Conservation (phyloP, 2,888 invertebrate species). For the Drosophila rubida region DNA sequence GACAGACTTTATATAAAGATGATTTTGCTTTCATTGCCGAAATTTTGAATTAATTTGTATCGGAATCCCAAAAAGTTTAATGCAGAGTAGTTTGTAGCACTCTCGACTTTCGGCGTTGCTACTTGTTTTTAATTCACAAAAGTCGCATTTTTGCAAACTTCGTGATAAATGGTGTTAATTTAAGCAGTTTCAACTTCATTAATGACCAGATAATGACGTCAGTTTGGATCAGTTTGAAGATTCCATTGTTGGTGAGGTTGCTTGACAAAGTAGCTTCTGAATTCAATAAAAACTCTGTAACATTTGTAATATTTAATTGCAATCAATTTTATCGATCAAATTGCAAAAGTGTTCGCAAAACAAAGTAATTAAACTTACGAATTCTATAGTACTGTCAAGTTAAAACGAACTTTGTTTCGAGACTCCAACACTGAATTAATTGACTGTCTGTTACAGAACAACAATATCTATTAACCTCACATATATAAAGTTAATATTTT, state of each 20-base stretch:
- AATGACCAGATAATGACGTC: background rate
- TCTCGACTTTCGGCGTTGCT: background rate
- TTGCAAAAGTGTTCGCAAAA: background rate
- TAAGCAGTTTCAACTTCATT: background rate
- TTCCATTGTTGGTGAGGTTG: background rate
- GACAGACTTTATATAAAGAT: too few relatives aligned
- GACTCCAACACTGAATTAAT: too few relatives aligned
- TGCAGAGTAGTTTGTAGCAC: background rate
- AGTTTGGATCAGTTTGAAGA: background rate
- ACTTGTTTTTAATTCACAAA: constrained; percentile 1
- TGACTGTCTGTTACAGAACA: too few relatives aligned
- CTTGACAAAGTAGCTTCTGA: background rate
- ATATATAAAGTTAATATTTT: too few relatives aligned
- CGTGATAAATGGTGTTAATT: background rate
- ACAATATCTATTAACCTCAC: too few relatives aligned
- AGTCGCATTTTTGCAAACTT: background rate
- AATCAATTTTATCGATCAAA: too few relatives aligned
- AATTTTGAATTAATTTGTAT: background rate
- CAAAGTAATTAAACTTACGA: background rate
- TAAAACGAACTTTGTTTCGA: too few relatives aligned
- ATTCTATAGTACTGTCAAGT: background rate
- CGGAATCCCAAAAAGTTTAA: background rate
- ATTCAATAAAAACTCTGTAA: background rate
- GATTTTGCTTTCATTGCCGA: too few relatives aligned
- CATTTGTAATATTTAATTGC: background rate